phyloP scores from a whole-genome alignment of 2,113 vertebrate genomes.

The Uria lomvia region DNA sequence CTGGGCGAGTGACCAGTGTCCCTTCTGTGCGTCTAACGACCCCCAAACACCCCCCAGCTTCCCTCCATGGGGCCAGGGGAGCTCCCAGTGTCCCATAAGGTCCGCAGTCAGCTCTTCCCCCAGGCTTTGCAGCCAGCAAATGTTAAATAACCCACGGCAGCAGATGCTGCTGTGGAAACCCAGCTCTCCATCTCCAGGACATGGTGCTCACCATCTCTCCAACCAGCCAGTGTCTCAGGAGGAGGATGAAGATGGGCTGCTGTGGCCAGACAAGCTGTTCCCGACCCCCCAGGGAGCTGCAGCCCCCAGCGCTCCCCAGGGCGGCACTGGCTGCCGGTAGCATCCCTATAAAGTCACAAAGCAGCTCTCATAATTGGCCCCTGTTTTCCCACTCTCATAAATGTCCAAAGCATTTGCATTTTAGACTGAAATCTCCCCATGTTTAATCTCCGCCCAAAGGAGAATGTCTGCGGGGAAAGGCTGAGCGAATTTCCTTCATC shows the following conservation, averaged over 20 bases:
- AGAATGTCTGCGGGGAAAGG: background rate
- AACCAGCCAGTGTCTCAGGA: background rate
- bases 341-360: background rate
- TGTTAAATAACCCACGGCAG: accelerated
- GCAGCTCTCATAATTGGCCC: background rate
- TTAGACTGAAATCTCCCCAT: background rate
- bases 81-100: background rate
- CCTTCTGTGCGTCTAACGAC: background rate
- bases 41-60: background rate
- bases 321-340: background rate
- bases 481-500: background rate
- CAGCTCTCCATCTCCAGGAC: background rate
- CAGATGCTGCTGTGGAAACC: background rate
- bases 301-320: background rate
- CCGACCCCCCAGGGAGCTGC: accelerated
- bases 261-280: accelerated
- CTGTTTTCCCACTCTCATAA: background rate
- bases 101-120: background rate
- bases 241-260: background rate
- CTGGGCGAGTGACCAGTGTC: background rate
- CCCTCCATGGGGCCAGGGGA: accelerated
- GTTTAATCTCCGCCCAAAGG: background rate
- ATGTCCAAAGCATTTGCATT: conserved; percentile 3
- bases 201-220: background rate
- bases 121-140: background rate